A percentile compares a stretch with the other conserved stretches of the same genome.
Evolutionary conservation across 1,140 invertebrate species (phyloP).

Genomic region (Drosophila sproati): DNA sequence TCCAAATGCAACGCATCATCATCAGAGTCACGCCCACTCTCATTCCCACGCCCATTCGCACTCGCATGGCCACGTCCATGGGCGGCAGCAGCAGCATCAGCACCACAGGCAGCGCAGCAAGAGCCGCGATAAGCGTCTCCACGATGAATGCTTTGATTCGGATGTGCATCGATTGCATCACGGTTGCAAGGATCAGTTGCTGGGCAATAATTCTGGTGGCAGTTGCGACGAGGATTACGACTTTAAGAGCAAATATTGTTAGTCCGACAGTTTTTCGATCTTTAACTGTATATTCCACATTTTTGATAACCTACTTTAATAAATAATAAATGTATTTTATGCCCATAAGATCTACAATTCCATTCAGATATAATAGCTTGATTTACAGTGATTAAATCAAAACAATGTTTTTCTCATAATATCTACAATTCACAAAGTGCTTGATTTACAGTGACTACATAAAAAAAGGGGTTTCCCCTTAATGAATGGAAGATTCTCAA

Average conservation of each 20-base stretch:
- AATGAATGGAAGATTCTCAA: background rate
- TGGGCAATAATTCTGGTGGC: constrained; percentile 52
- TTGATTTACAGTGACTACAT: too few species aligned
- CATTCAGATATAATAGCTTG: too few species aligned
- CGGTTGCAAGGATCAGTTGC: constrained; percentile 70
- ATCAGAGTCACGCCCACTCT: constrained; percentile 28
- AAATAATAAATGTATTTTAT: too few species aligned
- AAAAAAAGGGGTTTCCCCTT: background rate
- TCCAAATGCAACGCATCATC: constrained; percentile 34
- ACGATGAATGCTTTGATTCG: constrained; percentile 78
- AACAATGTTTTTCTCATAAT: too few species aligned
- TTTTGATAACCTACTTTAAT: background rate
- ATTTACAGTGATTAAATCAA: too few species aligned
- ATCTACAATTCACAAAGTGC: too few species aligned
- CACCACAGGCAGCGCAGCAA: constrained; percentile 63
- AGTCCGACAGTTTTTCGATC: background rate
- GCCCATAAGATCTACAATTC: too few species aligned
- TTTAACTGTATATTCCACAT: background rate
- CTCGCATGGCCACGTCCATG: constrained; percentile 32
- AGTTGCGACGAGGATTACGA: constrained; percentile 71
- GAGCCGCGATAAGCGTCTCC: constrained; percentile 70
- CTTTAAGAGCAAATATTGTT: constrained; percentile 72
- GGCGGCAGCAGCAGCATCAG: constrained; percentile 43
- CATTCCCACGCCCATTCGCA: constrained; percentile 28
- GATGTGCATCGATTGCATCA: constrained; percentile 77